Conservation (phyloP, 2,888 invertebrate genomes). For the Resseliella maxima region DNA sequence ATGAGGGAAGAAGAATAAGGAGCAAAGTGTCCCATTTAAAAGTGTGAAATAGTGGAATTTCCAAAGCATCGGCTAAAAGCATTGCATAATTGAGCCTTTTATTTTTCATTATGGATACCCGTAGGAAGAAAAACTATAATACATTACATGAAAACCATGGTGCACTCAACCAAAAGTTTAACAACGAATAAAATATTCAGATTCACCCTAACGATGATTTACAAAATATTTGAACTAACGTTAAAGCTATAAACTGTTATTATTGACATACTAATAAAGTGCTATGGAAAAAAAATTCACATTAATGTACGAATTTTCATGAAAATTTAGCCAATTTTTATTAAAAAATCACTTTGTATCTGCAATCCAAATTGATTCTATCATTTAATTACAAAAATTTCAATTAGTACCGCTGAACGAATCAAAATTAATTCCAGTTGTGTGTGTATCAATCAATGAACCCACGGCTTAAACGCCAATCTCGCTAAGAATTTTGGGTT, state of each 20-base stretch:
- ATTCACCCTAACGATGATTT: too few species aligned
- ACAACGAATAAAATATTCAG: not conserved
- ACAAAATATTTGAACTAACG: too few species aligned
- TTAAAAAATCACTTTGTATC: too few species aligned
- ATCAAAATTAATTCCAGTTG: not conserved
- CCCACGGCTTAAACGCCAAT: not conserved
- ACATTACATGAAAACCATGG: not conserved
- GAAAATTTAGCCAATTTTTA: too few species aligned
- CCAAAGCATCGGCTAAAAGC: not conserved
- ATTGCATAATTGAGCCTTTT: conserved; percentile 1
- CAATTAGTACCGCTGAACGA: not conserved
- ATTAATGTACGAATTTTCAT: too few species aligned
- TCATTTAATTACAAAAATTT: not conserved
- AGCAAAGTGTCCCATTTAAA: not conserved
- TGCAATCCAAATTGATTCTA: too few species aligned
- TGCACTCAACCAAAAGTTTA: not conserved
- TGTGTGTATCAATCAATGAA: not conserved
- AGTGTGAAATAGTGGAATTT: not conserved
- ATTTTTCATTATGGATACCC: not conserved
- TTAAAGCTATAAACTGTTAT: too few species aligned
- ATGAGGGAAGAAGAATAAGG: not conserved
- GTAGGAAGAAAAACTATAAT: conserved; percentile 8
- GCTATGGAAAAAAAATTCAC: too few species aligned
- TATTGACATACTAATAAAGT: too few species aligned
- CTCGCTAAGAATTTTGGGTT: not conserved